Base-by-base conservation (phyloP, 2,888 invertebrate genomes). In the Embidobia sp. region DNA sequence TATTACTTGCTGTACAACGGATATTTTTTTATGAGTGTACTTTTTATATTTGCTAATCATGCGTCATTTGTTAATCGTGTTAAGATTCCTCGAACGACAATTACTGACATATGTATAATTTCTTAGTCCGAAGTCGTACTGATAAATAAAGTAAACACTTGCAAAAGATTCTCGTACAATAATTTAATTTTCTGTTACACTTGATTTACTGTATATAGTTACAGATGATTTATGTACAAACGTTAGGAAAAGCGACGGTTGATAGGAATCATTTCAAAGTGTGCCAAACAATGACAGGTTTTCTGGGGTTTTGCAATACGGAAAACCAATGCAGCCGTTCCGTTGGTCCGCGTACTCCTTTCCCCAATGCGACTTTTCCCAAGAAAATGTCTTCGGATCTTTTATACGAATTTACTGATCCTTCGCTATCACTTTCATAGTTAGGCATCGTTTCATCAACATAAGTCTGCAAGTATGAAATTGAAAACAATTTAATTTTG, bases 231-330 rank as follows among this genome's bases (percentile, higher is more conserved):
- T 73, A 73, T 64, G 33, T 57, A 74, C 73, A 74, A 59, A 74
- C 51, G 18, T 48, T 26, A 37, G 15, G 37, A 61, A 48, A 1
- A 26, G 11, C 18, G 4, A 27, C n/a, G 8, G 4, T 11, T 16
- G 46, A 37, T 16, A 7, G 0, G 22, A 29, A 29, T 85, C 74
- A 90, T 75, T 88, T 89, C 11, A 90, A 81, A 0, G 84, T 83
- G 64, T 90, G 90, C 90, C 90, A 90, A 5, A 87, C 85, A 0
- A 87, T 88, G 2, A 89, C 87, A n/a, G 89, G 84, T 76, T 88
- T 89, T 55, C 90, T 81, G 0, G 89, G 89, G 80, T 88, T 89
- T 75, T 89, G 88, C 8, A 89, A 77, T 0, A 89, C 85, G 1
- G 89, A 88, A 59, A 89, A 87, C 90, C 90, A 90, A 51, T 90